phyloP scores from a whole-genome alignment of 1,140 invertebrate genomes.

The Vanessa atalanta region DNA sequence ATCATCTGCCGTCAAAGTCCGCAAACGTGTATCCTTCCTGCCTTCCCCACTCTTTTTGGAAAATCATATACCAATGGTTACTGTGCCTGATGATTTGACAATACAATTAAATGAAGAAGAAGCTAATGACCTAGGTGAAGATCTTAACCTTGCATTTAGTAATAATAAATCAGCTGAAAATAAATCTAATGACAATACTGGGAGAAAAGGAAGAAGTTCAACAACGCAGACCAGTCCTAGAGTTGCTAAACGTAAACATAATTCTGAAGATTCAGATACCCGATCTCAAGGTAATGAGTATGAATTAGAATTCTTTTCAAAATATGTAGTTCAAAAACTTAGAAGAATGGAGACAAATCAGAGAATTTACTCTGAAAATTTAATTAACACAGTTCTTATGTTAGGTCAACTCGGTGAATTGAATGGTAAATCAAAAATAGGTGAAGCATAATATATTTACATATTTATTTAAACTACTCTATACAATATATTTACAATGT shows the following conservation, averaged over 20 bases:
- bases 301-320: conserved; percentile 75
- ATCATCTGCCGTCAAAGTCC: conserved; percentile 55
- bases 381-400: conserved; percentile 76
- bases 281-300: conserved; percentile 62
- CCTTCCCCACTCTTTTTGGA: conserved; percentile 70
- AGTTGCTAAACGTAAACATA: conserved; percentile 56
- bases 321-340: conserved; percentile 76
- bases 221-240: conserved; percentile 52
- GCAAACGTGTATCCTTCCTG: conserved; percentile 70
- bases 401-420: conserved; percentile 70
- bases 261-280: conserved; percentile 43
- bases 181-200: conserved; percentile 38
- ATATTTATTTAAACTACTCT: conserved; percentile 26
- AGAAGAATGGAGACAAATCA: conserved; percentile 77
- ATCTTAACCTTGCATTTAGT: conserved; percentile 61
- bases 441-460: conserved; percentile 52
- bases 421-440: conserved; percentile 72
- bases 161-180: conserved; percentile 43
- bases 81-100: conserved; percentile 74
- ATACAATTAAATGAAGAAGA: conserved; percentile 74
- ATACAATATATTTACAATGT: conserved; percentile 18
- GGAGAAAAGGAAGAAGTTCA: conserved; percentile 51
- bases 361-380: conserved; percentile 75
- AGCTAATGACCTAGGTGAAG: conserved; percentile 65
- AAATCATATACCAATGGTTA: conserved; percentile 74